Conservation (phyloP, 1,140 invertebrate species). For the Aphis craccivora region DNA sequence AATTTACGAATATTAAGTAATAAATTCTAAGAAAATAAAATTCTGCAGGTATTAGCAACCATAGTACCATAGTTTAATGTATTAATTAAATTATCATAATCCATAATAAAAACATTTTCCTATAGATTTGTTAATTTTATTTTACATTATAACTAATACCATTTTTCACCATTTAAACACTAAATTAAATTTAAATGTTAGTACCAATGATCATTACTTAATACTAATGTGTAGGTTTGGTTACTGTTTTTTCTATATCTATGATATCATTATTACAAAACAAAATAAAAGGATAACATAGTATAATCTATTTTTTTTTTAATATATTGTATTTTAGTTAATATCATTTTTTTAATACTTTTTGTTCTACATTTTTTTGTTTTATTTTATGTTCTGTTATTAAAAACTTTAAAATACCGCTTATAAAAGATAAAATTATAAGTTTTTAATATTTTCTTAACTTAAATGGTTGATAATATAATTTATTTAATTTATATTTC, state of each 20-base stretch:
- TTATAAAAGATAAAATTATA: neutral
- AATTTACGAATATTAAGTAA: neutral
- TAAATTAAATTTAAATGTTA: neutral
- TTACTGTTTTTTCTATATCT: neutral
- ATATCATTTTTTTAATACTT: neutral
- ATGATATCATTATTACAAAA: neutral
- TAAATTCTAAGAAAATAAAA: neutral
- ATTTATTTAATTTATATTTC: constrained; percentile 19
- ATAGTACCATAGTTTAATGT: neutral
- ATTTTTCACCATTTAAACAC: neutral
- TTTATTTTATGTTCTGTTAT: neutral
- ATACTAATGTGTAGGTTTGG: neutral
- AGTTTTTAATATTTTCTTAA: neutral
- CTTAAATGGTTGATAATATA: constrained; percentile 10
- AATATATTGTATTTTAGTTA: neutral
- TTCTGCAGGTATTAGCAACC: rapidly evolving
- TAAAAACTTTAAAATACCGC: neutral
- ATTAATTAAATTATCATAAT: neutral
- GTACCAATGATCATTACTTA: neutral
- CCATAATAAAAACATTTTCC: neutral
- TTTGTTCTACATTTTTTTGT: neutral
- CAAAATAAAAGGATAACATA: neutral
- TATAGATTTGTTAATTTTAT: neutral
- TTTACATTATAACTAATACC: neutral
- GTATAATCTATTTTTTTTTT: neutral